These are phyloP conservation scores for Rhynchopsitta pachyrhyncha DNA, from an alignment of 2,113 vertebrate species.

Conservation along the genomic window DNA sequence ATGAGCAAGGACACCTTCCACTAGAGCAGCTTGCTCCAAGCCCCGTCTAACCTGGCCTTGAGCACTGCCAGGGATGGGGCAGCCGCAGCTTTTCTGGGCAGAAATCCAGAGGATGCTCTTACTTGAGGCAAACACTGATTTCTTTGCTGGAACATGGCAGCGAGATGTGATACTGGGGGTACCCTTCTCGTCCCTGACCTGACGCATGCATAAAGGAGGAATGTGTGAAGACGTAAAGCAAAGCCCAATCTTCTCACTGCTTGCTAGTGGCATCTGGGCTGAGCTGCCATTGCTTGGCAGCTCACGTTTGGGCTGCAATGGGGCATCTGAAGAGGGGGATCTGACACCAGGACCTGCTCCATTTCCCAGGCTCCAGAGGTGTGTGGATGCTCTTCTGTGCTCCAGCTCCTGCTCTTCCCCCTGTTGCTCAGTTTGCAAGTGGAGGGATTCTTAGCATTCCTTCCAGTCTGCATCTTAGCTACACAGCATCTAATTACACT, in stretches of 20 bases:
- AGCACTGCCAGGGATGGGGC: background rate
- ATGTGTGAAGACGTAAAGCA: fast-evolving
- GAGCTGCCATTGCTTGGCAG: background rate
- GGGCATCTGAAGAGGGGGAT: background rate
- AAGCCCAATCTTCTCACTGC: background rate
- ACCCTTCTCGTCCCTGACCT: background rate
- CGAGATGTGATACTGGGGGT: background rate
- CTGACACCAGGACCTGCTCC: background rate
- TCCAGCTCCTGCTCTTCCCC: conserved; percentile 68
- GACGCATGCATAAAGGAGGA: no score
- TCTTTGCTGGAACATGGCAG: background rate
- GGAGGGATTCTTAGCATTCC: conserved; percentile 84
- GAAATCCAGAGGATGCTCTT: background rate
- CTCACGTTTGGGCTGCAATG: background rate
- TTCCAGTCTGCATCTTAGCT: conserved; percentile 70
- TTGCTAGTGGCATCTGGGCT: background rate
- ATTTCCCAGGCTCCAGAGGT: background rate
- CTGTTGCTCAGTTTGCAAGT: conserved; percentile 39
- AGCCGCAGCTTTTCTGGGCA: background rate
- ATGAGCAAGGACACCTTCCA: background rate
- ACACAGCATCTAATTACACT: conserved; percentile 83
- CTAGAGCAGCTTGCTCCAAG: background rate
- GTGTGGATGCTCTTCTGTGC: conserved; percentile 13
- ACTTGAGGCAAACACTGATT: background rate
- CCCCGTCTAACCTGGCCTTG: background rate